Base-by-base conservation (phyloP, 2,797 vertebrate genomes). In the Muraenolepis orangiensis region DNA sequence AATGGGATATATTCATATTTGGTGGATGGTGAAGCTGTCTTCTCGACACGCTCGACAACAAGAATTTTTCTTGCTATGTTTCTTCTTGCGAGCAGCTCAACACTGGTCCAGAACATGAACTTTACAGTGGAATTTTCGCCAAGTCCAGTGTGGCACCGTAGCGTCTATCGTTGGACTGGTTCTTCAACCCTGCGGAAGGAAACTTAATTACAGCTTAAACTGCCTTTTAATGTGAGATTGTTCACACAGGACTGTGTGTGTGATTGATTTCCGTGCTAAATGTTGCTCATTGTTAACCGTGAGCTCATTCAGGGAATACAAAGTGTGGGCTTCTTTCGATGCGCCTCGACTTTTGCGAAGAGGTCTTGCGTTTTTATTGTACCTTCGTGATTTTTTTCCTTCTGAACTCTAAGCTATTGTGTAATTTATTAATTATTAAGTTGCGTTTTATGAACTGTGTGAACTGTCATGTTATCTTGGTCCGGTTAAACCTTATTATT, bases 251-350 rank as follows among this genome's bases (percentile, higher is more conserved):
- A 82, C 70, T 75, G 71, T 40, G 69, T 70, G 71, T 75, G 68
- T 72, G 66, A 7, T 69, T 79, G 77, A 74, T 70, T 57, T 66
- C 74, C 78, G 40, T 75, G 28, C 46, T 81, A 10, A 26, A 30
- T 73, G 71, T 79, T 80, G 81, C 87, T 90, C 84, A 84, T 57
- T 86, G 79, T 81, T 75, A 84, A 74, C 71, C 13, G 71, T 83
- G 87, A 88, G 88, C 80, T 11, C 69, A 83, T 91, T 93, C 93
- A 92, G 92, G 92, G 91, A 91, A 89, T 75, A 81, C 75, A 81
- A 61, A 77, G 80, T 64, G 75, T 73, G 73, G 77, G 72, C 79
- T 72, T 31, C 70, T 61, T 80, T 73, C 70, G 66, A 84, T 82
- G 82, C 85, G 80, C 79, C 76, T 80, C 36, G 73, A 70, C 75